These are phyloP conservation scores for Anticlea derivata DNA, from an alignment of 2,888 invertebrate species.

Conservation along the genomic window DNA sequence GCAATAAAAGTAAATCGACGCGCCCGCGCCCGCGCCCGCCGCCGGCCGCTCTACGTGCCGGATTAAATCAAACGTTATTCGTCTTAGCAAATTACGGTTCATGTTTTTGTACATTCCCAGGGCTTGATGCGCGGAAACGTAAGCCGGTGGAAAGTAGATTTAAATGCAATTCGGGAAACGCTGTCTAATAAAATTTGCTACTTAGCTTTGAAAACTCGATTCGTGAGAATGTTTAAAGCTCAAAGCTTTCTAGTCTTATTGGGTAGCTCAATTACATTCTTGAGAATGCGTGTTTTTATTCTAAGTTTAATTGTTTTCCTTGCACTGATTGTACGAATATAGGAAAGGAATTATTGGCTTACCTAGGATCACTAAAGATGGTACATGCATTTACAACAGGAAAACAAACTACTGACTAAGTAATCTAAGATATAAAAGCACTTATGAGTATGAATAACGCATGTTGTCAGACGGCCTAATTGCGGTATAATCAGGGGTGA, in stretches of 20 bases:
- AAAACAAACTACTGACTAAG: no score
- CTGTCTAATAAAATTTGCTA: constrained; percentile 45
- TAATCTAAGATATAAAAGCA: no score
- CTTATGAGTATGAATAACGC: no score
- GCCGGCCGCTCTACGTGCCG: constrained; percentile 69
- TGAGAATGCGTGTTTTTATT: background rate
- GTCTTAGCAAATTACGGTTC: constrained; percentile 80
- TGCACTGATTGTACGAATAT: background rate
- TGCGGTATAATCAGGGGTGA: no score
- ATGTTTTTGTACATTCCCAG: constrained; percentile 70
- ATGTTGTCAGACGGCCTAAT: no score
- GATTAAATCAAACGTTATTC: constrained; percentile 82
- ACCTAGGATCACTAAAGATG: no score
- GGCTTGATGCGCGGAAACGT: constrained; percentile 66
- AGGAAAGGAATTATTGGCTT: constrained; percentile 13
- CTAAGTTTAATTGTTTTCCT: constrained; percentile 7
- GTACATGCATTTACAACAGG: no score
- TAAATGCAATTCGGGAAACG: constrained; percentile 60
- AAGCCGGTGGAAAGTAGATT: constrained; percentile 60
- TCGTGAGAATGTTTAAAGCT: constrained; percentile 19
- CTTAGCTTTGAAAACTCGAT: constrained; percentile 28
- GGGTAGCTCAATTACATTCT: constrained; percentile 16
- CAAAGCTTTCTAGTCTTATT: constrained; percentile 17
- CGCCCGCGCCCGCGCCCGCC: constrained; percentile 42
- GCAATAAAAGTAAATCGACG: constrained; percentile 82